Base-by-base conservation (phyloP, 1,140 invertebrate species). In the Polypedilum pembai region DNA sequence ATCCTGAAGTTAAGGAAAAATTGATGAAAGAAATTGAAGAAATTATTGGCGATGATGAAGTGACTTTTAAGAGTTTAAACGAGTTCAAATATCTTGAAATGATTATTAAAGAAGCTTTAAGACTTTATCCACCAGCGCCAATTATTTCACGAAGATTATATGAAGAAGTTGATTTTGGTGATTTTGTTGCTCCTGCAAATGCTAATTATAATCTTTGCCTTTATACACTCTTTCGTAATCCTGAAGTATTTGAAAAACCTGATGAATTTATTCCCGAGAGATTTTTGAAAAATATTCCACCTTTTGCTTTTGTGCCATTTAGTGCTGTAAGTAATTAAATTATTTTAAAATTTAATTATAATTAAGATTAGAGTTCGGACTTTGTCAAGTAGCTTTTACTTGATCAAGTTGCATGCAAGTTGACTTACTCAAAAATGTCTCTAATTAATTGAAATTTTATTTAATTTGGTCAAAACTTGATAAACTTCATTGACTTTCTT, bases 231-330 rank as follows among this genome's bases (percentile, higher is more conserved):
- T 69, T 69, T 73, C 79, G 84, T 12, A 83, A 87, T 78, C 79
- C 81, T 3, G 76, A 84, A 12, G 78, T 84, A 73, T 90, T 85
- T 77, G 84, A 86, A 1, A 82, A 93, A 78, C 91, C 92, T 0
- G 80, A 89, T 5, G 82, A 80, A 33, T 94, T 91, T 78, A 84
- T 88, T 79, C 92, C 92, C 0, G 91, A 93, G 40, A 83, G 91
- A 79, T 93, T 93, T 82, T 78, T 86, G 73, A 77, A 0, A 73
- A 76, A 78, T 15, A 79, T 86, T 41, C 87, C 86, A 80, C 84
- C 83, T 7, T 90, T 84, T 77, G 81, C 84, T 8, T 91, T 87
- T 80, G 81, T 93, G 63, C 87, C 91, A 2, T 93, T 93, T 77
- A 91, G 89, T 73, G 90, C 90, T 63, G 91, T 69, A 69, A 69